Percentiles rank a stretch among this genome's conserved stretches.
phyloP scores from a whole-genome alignment of 1,140 invertebrate species.

The Meloidogyne hapla region DNA sequence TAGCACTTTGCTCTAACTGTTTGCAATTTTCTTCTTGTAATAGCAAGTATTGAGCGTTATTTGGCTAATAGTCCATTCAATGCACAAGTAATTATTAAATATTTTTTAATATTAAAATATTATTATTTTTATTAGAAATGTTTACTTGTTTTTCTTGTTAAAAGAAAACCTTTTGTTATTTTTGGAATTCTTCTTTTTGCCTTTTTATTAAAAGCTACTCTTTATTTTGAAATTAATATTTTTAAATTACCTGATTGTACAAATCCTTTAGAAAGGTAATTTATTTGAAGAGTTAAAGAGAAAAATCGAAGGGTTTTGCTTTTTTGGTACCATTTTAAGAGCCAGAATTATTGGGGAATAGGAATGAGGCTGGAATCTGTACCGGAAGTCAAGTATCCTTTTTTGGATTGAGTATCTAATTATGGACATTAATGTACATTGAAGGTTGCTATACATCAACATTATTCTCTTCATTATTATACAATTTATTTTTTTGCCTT shows the following conservation, averaged over 20 bases:
- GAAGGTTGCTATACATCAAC: too few relatives aligned
- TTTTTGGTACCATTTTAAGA: too few relatives aligned
- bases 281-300: not conserved
- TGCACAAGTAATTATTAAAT: conserved; percentile 28
- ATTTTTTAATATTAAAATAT: not conserved
- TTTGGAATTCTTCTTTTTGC: conserved; percentile 35
- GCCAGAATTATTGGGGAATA: too few relatives aligned
- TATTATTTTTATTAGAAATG: conserved; percentile 36
- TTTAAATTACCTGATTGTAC: conserved; percentile 29
- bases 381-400: too few relatives aligned
- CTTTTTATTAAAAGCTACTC: conserved; percentile 45
- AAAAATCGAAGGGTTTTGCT: too few relatives aligned
- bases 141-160: conserved; percentile 44
- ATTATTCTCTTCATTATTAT: too few relatives aligned
- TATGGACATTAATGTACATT: too few relatives aligned
- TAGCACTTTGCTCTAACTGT: conserved; percentile 55
- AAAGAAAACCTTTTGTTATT: conserved; percentile 43
- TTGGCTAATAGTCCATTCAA: conserved; percentile 53
- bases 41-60: conserved; percentile 52
- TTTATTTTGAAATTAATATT: conserved; percentile 46
- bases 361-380: too few relatives aligned
- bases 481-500: too few relatives aligned
- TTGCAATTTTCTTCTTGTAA: conserved; percentile 52
- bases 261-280: conserved; percentile 22
- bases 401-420: too few relatives aligned